Conservation (phyloP, 2,797 vertebrate species). For the Buceros bicornis region DNA sequence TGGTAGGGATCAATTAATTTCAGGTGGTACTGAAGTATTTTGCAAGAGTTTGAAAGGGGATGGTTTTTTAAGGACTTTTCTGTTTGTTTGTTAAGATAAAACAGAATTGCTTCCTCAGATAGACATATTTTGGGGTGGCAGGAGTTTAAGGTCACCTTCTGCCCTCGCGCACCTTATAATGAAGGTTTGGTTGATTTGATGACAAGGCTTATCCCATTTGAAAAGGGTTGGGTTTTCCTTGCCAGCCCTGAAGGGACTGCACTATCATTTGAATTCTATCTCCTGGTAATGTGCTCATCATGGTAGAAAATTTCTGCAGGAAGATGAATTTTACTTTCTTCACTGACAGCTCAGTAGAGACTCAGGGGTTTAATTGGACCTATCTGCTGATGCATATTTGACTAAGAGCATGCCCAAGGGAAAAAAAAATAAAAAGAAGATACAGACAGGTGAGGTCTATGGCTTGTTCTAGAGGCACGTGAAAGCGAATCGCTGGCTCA, state of each 20-base stretch:
- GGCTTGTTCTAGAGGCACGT: not conserved
- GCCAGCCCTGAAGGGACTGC: constrained; percentile 10
- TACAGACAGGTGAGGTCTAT: not conserved
- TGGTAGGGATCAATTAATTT: not conserved
- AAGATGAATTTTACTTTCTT: constrained; percentile 57
- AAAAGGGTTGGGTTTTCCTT: not conserved
- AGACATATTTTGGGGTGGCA: not conserved
- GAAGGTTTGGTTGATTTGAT: not conserved
- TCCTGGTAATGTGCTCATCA: constrained; percentile 59
- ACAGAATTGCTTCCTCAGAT: not conserved
- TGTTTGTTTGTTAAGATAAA: not conserved
- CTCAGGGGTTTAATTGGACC: constrained; percentile 48
- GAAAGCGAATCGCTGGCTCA: not conserved
- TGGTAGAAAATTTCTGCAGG: constrained; percentile 56
- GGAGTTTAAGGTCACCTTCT: constrained; percentile 41
- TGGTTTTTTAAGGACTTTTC: not conserved
- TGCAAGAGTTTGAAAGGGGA: not conserved
- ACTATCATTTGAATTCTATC: constrained; percentile 50
- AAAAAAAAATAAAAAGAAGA: not conserved
- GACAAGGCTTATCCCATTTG: not conserved
- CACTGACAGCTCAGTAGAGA: constrained; percentile 42
- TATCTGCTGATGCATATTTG: constrained; percentile 27
- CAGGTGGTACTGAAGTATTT: not conserved
- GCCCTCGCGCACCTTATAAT: not conserved
- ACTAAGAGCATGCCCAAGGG: constrained; percentile 2